phyloP scores from a whole-genome alignment of 1,140 invertebrate species.

The Cryptotermes secundus region DNA sequence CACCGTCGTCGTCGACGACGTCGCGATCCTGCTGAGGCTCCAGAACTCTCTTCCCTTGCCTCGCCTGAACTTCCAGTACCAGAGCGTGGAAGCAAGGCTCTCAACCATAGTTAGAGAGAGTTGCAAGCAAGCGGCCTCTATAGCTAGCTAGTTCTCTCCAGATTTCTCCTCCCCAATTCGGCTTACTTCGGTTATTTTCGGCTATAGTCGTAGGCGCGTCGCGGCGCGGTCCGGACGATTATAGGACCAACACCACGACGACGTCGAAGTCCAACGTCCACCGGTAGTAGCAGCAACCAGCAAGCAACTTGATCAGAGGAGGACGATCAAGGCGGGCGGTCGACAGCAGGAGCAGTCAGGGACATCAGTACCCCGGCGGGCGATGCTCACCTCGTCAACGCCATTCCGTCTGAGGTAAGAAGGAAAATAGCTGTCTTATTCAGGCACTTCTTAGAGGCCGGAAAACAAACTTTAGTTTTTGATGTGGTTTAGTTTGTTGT shows the following conservation, averaged over 20 bases:
- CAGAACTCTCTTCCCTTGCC: background rate
- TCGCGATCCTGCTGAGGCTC: background rate
- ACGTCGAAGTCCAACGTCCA: slow-evolving; percentile 28
- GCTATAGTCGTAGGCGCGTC: slow-evolving; percentile 34
- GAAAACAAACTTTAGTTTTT: slow-evolving; percentile 21
- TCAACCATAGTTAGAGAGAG: background rate
- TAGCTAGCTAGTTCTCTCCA: background rate
- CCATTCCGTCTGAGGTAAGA: background rate
- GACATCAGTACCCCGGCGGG: slow-evolving; percentile 14
- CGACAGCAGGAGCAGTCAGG: background rate
- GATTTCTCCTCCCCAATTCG: slow-evolving; percentile 17
- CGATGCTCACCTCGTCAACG: background rate
- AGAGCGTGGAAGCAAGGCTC: background rate
- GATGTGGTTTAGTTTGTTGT: slow-evolving; percentile 37
- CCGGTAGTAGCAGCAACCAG: slow-evolving; percentile 21
- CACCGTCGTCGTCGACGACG: background rate
- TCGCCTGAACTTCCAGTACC: background rate
- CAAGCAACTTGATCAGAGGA: slow-evolving; percentile 22
- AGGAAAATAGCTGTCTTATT: no score
- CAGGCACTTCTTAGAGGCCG: no score
- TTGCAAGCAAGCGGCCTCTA: background rate
- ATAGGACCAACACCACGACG: slow-evolving; percentile 24
- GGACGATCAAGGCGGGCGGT: slow-evolving; percentile 4
- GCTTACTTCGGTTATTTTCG: slow-evolving; percentile 29
- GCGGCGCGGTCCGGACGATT: slow-evolving; percentile 25